phyloP scores from a whole-genome alignment of 2,888 invertebrate genomes.

The Holacanthella duospinosa region DNA sequence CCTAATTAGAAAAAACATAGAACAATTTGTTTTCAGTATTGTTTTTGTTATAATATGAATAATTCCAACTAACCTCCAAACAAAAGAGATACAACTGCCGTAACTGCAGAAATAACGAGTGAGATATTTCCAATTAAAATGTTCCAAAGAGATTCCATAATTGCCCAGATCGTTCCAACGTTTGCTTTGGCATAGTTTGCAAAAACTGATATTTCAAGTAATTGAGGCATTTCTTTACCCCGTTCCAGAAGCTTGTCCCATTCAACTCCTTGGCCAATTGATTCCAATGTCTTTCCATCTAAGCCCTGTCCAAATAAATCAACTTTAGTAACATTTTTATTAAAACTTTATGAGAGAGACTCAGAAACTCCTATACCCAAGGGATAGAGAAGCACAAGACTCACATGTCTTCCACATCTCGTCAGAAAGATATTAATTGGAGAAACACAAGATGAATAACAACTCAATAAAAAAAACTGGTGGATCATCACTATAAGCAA shows the following conservation, averaged over 20 bases:
- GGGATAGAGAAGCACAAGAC: no score
- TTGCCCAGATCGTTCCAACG: slow-evolving; percentile 74
- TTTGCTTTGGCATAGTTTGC: slow-evolving; percentile 79
- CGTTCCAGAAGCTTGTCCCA: slow-evolving; percentile 32
- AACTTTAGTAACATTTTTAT: no score
- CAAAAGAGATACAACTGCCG: slow-evolving; percentile 75
- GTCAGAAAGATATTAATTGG: no score
- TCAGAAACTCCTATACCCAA: no score
- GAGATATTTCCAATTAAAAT: slow-evolving; percentile 87
- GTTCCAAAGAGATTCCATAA: slow-evolving; percentile 76
- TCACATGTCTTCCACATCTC: no score
- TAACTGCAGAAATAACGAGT: slow-evolving; percentile 68
- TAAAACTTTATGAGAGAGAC: no score
- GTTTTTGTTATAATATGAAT: not conserved
- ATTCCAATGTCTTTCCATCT: slow-evolving; percentile 2
- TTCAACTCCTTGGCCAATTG: slow-evolving; percentile 20
- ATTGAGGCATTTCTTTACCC: slow-evolving; percentile 45
- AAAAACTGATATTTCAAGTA: slow-evolving; percentile 62
- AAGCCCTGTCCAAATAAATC: no score
- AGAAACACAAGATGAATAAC: no score
- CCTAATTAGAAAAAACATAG: slow-evolving; percentile 40
- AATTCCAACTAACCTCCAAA: slow-evolving; percentile 50
- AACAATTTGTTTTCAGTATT: no score
- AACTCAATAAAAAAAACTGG: no score
- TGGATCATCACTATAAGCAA: no score